Evolutionary conservation across 1,140 invertebrate genomes (phyloP), one percentile per base, ranked within the genome.

Genomic region (Zaprionus taronus): DNA sequence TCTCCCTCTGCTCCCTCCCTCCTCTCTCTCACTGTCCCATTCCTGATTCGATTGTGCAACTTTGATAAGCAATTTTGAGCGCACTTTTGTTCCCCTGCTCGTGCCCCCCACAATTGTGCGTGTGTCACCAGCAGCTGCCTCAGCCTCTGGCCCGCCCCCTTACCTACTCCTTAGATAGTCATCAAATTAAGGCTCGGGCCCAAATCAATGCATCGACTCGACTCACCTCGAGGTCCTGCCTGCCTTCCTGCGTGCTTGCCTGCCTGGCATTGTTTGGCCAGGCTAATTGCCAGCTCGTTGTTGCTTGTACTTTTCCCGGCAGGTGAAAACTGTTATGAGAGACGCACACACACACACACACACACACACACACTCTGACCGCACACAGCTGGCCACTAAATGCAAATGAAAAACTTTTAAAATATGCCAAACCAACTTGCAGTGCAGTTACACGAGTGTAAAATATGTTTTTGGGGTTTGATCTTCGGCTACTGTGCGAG

Each of bases 321-420:
- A 86, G 84, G 83, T 86, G 83, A 72, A 86, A 86, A 86, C 77
- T 81, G 84, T 83, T 80, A 79, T 83, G 67, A 80, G 74, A 80
- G 58, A 24, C 9, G 47, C n/a, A n/a, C n/a, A n/a, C n/a, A n/a
- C n/a, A 63, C 61, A 64, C 44, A 34, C 61, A 72, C 44, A 60
- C 41, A 20, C 51, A 36, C 53, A 49, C 53, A 26, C 36, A 64
- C 49, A 20, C 47, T 24, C 20, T 24, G 51, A 53, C 51, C 20
- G 24, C 28, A 20, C 65, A 47, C 65, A 68, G 53, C 65, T 76
- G 73, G 41, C 31, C 58, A 60, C 57, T 56, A 83, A 86, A 86
- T 86, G 83, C 83, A 83, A 86, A 86, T 89, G 83, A 86, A 86
- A 89, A 86, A 86, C 75, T 74, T 65, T 89, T 80, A 87, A 86